Conservation (phyloP, 1,140 invertebrate genomes). For the Drosophila virilis region DNA sequence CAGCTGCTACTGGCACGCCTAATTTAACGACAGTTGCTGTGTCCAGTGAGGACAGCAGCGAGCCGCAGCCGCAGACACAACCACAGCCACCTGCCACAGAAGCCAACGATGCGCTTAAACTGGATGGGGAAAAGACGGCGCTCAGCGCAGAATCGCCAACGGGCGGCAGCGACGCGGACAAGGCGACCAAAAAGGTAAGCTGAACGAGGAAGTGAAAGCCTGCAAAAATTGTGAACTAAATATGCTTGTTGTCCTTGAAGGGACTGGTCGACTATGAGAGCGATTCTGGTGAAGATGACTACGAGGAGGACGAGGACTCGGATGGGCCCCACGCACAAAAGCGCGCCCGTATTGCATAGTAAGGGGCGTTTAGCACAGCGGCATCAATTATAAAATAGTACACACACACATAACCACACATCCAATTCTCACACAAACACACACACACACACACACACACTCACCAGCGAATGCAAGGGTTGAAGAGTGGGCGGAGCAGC, state of each 20-base stretch:
- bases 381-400: constrained; percentile 81
- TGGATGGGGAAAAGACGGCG: constrained; percentile 41
- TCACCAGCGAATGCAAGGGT: constrained; percentile 38
- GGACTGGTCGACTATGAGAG: constrained; percentile 98
- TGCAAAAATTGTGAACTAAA: background rate
- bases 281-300: constrained; percentile 97
- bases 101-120: constrained; percentile 38
- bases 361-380: constrained; percentile 45
- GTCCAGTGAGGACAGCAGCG: constrained; percentile 39
- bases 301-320: constrained; percentile 91
- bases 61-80: background rate
- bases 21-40: constrained; percentile 54
- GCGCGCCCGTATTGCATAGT: constrained; percentile 83
- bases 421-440: constrained; percentile 29
- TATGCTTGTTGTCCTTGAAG: constrained; percentile 84
- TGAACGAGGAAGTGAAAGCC: background rate
- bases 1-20: constrained; percentile 47
- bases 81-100: constrained; percentile 37
- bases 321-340: constrained; percentile 82
- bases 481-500: constrained; percentile 26
- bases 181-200: constrained; percentile 66
- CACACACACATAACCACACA: constrained; percentile 36
- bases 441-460: constrained; percentile 36
- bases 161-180: constrained; percentile 56
- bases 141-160: constrained; percentile 28